Evolutionary conservation across 2,113 vertebrate species (phyloP), one percentile per base, ranked within the genome.

Genomic region (Boleophthalmus pectinirostris): DNA sequence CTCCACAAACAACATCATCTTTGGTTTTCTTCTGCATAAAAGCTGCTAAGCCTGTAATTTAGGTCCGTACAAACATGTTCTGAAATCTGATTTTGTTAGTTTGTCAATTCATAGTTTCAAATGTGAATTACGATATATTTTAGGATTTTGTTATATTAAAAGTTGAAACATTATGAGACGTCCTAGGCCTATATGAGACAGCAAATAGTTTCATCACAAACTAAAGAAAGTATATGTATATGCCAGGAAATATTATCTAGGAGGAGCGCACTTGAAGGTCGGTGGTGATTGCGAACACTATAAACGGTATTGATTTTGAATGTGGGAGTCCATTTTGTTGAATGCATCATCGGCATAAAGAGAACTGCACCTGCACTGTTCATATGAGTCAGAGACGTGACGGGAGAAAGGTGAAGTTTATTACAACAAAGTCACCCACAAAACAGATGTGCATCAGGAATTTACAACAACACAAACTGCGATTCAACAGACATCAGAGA

Each of bases 381-480:
- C 5, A 18, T 8, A 54, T 75, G 23, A 80, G 46, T 77, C 66
- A 64, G 21, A 33, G 58, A 8, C 14, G n/a, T 18, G 21, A 11
- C n/a, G 25, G 0, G 23, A 60, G 14, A 12, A 15, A 73, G 68
- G 54, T 65, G 20, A 57, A 71, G 74, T 82, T 82, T 66, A 51
- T 60, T 38, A 33, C 38, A 29, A 69, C 57, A 74, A 68, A 74
- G 20, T 85, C 74, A 79, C 78, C 70, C 64, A 69, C 29, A 61
- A 21, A 33, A 5, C 61, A 66, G 61, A 66, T 29, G 10, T 66
- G 21, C 29, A 61, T 23, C 18, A 38, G 35, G 35, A 47, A 57
- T 24, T 63, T 72, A 81, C 72, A 68, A 77, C 79, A 70, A 67
- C 47, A 68, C 68, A n/a, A 60, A 20, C 20, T 54, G 68, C 64